phyloP scores from a whole-genome alignment of 2,113 vertebrate genomes.

The Arothron firmamentum region DNA sequence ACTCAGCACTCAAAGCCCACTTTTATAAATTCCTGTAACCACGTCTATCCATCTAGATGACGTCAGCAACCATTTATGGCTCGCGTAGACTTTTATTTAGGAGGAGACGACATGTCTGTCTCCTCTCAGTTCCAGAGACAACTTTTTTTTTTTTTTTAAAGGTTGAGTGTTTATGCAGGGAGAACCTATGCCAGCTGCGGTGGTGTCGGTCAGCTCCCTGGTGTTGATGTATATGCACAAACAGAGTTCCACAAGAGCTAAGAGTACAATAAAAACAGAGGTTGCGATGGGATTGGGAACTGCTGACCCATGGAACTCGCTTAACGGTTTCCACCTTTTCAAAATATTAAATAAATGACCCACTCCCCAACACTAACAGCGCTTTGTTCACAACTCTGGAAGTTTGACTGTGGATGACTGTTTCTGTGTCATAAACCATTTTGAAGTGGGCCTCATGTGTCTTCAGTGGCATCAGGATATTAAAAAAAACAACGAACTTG shows the following conservation, averaged over 20 bases:
- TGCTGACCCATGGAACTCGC: constrained; percentile 10
- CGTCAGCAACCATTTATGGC: constrained; percentile 18
- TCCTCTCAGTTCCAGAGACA: constrained; percentile 33
- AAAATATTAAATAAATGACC: constrained; percentile 9
- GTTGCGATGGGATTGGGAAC: constrained; percentile 25
- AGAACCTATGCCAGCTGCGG: constrained; percentile 33
- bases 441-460: too few species aligned
- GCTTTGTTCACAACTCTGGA: too few species aligned
- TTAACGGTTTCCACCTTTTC: constrained; percentile 45
- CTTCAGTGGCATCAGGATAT: too few species aligned
- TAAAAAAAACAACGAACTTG: too few species aligned
- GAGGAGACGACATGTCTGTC: constrained; percentile 55
- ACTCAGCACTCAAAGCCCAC: constrained; percentile 11
- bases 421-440: too few species aligned
- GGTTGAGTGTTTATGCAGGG: constrained; percentile 25
- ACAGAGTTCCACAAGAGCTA: constrained; percentile 13
- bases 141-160: constrained; percentile 4
- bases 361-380: too few species aligned
- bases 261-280: constrained; percentile 38
- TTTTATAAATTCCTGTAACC: constrained; percentile 16
- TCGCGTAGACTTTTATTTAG: constrained; percentile 5
- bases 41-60: constrained; percentile 22
- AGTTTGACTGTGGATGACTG: too few species aligned
- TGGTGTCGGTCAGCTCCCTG: constrained; percentile 32
- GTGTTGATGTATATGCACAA: constrained; percentile 26